A percentile compares a stretch with the other conserved stretches of the same genome.
Conservation (phyloP, 2,888 invertebrate species). For the Leptothorax acervorum region DNA sequence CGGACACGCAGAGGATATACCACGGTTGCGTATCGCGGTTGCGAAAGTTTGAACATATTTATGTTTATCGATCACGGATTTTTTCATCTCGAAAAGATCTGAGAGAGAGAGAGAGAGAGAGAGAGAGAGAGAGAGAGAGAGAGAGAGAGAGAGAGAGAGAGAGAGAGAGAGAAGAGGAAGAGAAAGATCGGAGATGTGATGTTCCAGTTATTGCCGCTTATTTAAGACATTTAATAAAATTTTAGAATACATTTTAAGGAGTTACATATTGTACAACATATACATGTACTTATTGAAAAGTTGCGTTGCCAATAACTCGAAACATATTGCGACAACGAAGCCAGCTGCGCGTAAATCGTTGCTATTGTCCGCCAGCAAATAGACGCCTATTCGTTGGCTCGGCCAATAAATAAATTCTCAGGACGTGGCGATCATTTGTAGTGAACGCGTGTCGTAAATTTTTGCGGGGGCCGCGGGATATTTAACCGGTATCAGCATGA, state of each 20-base stretch:
- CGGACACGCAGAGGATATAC: conserved; percentile 53
- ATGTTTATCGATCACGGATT: conserved; percentile 35
- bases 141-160: not conserved
- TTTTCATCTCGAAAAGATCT: not conserved
- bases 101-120: not conserved
- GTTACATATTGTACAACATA: not conserved
- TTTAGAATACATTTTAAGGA: not conserved
- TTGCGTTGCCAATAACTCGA: conserved; percentile 6
- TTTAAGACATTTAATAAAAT: not conserved
- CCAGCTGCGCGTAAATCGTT: conserved; percentile 62
- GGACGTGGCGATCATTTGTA: conserved; percentile 56
- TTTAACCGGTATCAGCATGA: conserved; percentile 57
- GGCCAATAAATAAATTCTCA: conserved; percentile 64
- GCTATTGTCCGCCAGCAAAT: conserved; percentile 62
- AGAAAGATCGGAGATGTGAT: not conserved
- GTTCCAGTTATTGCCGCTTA: not conserved
- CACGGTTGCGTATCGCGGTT: conserved; percentile 32
- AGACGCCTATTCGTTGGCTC: conserved; percentile 47
- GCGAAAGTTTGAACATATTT: conserved; percentile 35
- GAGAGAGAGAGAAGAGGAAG: not conserved
- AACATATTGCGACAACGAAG: conserved; percentile 41
- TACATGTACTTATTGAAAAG: not conserved
- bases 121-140: not conserved
- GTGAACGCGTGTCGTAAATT: conserved; percentile 64
- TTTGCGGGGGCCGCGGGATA: conserved; percentile 52